A percentile compares a stretch with the other conserved stretches of the same genome.
Evolutionary conservation across 2,888 invertebrate genomes (phyloP).

Genomic region (Aphidius colemani): DNA sequence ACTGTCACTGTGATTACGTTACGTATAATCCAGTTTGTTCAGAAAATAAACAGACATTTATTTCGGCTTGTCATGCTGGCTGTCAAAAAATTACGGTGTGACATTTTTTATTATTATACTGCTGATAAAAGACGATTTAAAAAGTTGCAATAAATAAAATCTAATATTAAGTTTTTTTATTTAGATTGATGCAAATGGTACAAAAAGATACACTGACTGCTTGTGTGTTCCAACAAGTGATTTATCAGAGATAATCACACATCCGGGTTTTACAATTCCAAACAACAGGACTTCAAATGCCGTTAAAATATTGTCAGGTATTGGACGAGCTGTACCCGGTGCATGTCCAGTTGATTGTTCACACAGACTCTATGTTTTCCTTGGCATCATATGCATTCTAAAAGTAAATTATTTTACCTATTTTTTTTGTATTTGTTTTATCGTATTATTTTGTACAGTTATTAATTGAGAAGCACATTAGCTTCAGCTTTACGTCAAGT

Average conservation of each 20-base stretch:
- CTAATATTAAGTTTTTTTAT: not conserved
- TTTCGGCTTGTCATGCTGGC: constrained; percentile 82
- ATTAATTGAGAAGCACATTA: no score
- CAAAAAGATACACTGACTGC: constrained; percentile 60
- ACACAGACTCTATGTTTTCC: constrained; percentile 63
- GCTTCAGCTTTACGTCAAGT: no score
- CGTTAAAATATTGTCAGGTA: not conserved
- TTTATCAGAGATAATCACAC: constrained; percentile 35
- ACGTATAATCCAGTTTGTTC: constrained; percentile 77
- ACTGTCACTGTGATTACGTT: constrained; percentile 72
- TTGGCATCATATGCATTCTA: constrained; percentile 64
- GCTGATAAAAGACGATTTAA: no score
- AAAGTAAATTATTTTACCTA: constrained; percentile 48
- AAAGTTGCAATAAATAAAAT: no score
- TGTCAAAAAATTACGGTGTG: constrained; percentile 62
- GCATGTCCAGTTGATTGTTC: constrained; percentile 66
- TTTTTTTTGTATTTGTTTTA: no score
- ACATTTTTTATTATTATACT: constrained; percentile 7
- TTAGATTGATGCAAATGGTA: constrained; percentile 43
- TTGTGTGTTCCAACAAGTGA: constrained; percentile 58
- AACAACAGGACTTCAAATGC: constrained; percentile 10
- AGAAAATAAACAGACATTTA: constrained; percentile 70
- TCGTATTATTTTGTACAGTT: no score
- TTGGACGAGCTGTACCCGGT: constrained; percentile 61
- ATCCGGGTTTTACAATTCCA: constrained; percentile 8